These are phyloP conservation scores for Syngnathus rostellatus DNA, from an alignment of 2,797 vertebrate genomes.

Conservation along the genomic window DNA sequence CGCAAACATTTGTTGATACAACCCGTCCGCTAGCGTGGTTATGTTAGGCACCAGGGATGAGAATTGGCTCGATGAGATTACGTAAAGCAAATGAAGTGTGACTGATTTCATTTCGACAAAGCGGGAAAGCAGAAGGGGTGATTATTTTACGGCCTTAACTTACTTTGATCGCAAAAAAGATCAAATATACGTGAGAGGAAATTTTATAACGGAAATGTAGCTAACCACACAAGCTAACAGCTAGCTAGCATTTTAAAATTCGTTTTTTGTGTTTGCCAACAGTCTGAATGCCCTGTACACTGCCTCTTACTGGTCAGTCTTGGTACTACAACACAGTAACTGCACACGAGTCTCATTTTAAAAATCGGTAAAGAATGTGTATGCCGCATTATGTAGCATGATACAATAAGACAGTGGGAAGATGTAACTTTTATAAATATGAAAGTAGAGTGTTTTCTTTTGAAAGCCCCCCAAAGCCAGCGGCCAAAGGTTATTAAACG, in stretches of 20 bases:
- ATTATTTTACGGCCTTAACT: neutral
- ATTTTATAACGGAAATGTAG: too few species aligned
- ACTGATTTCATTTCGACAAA: neutral
- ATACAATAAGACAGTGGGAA: neutral
- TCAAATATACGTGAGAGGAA: neutral
- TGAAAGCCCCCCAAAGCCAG: neutral
- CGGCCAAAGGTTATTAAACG: neutral
- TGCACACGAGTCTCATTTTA: too few species aligned
- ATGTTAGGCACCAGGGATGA: neutral
- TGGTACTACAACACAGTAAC: neutral
- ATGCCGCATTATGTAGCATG: neutral
- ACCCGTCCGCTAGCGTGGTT: neutral
- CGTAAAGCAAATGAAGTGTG: neutral
- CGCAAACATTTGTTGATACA: conserved; percentile 1
- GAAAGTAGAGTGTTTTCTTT: neutral
- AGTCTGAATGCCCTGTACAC: neutral
- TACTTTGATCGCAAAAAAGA: neutral
- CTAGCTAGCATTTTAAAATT: neutral
- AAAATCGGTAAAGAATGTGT: neutral
- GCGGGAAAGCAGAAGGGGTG: neutral
- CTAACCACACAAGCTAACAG: neutral
- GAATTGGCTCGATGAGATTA: neutral
- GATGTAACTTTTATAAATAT: neutral
- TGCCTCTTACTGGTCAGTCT: neutral
- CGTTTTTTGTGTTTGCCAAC: neutral